These are phyloP conservation scores for Sebastolobus altivelis DNA, from an alignment of 2,797 vertebrate genomes.

Conservation along the genomic window DNA sequence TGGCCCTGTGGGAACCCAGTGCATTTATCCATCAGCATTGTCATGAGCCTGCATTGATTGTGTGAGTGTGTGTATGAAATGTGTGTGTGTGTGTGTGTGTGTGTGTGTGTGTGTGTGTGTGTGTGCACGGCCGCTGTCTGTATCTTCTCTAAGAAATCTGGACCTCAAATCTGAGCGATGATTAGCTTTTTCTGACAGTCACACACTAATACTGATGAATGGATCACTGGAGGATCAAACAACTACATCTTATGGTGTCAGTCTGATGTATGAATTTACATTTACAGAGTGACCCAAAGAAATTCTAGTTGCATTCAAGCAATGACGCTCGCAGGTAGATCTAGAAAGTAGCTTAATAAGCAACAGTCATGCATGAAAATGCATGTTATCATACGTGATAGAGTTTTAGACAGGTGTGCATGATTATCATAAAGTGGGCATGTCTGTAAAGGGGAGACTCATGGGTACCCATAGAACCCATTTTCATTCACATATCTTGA, in stretches of 20 bases:
- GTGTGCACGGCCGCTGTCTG: constrained; percentile 10
- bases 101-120: constrained; percentile 26
- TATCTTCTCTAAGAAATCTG: constrained; percentile 20
- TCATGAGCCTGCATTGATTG: constrained; percentile 95
- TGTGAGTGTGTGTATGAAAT: constrained; percentile 7
- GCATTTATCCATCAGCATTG: constrained; percentile 91
- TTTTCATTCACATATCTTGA: no score
- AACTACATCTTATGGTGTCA: constrained; percentile 7
- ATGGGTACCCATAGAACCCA: no score
- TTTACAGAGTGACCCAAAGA: neutral
- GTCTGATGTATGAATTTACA: neutral
- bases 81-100: constrained; percentile 12
- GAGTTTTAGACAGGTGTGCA: neutral
- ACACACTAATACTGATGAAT: constrained; percentile 5
- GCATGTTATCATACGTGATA: neutral
- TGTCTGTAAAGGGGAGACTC: no score
- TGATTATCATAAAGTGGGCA: no score
- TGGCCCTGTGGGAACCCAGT: constrained; percentile 89
- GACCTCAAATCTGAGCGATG: constrained; percentile 16
- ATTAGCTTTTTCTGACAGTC: constrained; percentile 42
- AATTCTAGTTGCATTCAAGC: neutral
- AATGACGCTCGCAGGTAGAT: neutral
- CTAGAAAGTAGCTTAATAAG: neutral
- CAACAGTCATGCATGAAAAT: neutral
- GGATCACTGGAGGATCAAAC: constrained; percentile 28